Percentiles rank a stretch among this genome's conserved stretches.
Evolutionary conservation across 1,140 invertebrate genomes (phyloP).

Genomic region (Adoxophyes honmai): DNA sequence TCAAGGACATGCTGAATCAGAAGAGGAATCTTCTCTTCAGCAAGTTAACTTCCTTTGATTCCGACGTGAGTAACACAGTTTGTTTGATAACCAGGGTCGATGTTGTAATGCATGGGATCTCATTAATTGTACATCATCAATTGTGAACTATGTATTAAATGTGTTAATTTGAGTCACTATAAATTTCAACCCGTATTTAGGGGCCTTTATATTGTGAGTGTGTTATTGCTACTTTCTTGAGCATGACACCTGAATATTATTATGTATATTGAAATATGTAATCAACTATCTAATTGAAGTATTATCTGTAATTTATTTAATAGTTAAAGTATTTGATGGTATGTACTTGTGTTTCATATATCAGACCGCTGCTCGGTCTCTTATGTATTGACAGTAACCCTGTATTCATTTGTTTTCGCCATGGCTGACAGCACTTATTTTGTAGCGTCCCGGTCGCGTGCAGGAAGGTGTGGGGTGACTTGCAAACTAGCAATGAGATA

Average conservation of each 20-base stretch:
- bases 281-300: not conserved
- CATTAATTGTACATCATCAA: not conserved
- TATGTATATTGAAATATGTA: not conserved
- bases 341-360: not conserved
- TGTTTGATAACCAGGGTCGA: not conserved
- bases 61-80: conserved; percentile 84
- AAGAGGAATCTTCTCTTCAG: conserved; percentile 91
- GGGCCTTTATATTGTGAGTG: conserved; percentile 23
- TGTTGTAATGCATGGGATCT: conserved; percentile 6
- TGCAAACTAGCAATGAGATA: not conserved
- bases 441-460: not conserved
- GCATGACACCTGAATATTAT: conserved; percentile 17
- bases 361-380: not conserved
- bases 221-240: conserved; percentile 28
- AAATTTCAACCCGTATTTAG: conserved; percentile 1
- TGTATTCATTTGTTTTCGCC: not conserved
- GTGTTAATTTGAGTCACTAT: not conserved
- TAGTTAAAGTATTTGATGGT: not conserved
- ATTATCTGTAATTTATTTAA: not conserved
- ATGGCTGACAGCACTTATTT: not conserved
- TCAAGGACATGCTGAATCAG: conserved; percentile 92
- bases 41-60: conserved; percentile 92
- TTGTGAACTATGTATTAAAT: not conserved
- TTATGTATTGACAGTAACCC: not conserved
- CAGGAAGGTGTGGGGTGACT: not conserved